Evolutionary conservation across 2,888 invertebrate genomes (phyloP).

Genomic region (Hydrotaea diabolus): DNA sequence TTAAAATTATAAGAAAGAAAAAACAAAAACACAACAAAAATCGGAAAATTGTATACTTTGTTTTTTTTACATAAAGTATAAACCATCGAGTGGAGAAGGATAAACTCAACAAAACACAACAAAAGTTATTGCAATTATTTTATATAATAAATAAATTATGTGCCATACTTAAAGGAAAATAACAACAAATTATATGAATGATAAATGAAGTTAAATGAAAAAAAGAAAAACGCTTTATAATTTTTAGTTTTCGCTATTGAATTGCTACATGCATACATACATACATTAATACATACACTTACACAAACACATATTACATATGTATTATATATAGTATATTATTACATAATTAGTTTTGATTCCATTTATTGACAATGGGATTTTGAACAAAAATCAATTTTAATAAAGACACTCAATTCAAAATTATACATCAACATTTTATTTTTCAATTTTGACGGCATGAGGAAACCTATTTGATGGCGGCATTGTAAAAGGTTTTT

Average conservation of each 20-base stretch:
- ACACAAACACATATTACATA: constrained; percentile 37
- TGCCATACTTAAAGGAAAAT: constrained; percentile 60
- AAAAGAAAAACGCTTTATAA: constrained; percentile 49
- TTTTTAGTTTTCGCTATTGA: constrained; percentile 47
- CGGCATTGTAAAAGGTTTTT: too few relatives aligned
- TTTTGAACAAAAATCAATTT: constrained; percentile 28
- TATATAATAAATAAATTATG: constrained; percentile 64
- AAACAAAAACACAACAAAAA: constrained; percentile 54
- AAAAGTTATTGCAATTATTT: constrained; percentile 65
- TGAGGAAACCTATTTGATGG: not conserved
- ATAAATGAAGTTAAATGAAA: constrained; percentile 1
- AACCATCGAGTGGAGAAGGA: constrained; percentile 60
- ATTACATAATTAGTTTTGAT: constrained; percentile 36
- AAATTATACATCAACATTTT: constrained; percentile 27
- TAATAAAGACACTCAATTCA: constrained; percentile 42
- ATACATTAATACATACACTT: constrained; percentile 32
- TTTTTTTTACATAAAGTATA: constrained; percentile 50
- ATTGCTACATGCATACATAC: constrained; percentile 37
- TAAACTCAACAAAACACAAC: constrained; percentile 7
- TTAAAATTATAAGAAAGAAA: constrained; percentile 34
- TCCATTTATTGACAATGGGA: constrained; percentile 34
- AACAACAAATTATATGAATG: constrained; percentile 27
- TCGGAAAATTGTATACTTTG: constrained; percentile 44
- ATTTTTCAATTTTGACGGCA: not conserved
- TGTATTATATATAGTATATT: constrained; percentile 32